Base-by-base conservation (phyloP, 2,888 invertebrate species). In the Rotaria socialis region DNA sequence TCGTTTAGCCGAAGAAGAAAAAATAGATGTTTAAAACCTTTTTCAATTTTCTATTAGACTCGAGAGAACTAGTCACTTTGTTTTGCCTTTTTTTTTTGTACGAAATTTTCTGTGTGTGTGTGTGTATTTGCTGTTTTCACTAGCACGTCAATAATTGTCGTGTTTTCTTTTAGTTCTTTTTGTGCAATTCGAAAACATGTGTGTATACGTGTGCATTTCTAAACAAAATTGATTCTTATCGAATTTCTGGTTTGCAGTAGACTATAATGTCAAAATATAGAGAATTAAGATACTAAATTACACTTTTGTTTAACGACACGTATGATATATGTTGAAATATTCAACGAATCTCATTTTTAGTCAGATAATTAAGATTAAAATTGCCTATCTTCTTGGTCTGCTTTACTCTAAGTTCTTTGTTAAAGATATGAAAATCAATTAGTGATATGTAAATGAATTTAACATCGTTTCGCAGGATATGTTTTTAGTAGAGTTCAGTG, bases 1-100 rank as follows among this genome's bases (percentile, higher is more conserved):
- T 43, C 80, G 80, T 10, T n/a, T 80, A n/a, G 80, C 80, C 5
- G 80, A 80, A 80, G 80, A 80, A 47, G 80, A 80, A 47, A 80
- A 80, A 43, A 80, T 80, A 8, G 80, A 80, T 80, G 80, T 80
- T 47, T 80, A 80, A n/a, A 80, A 22, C 1, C 8, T 43, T 27
- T 16, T 67, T 67, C 5, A 14, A n/a, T 67, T 67, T 41, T 35
- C 1, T 19, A 27, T 2, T 35, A 67, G 35, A 67, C 67, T 56
- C 24, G 56, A 56, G 8, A 56, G 56, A 35, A 67, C 67, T 67
- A 67, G 67, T 67, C 67, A 67, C 6, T 35, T 19, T 35, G 16
- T 22, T 55, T 55, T 52, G 52, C 52, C 16, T 52, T 52, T 52
- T 52, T 52, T 52, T 35, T 67, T 67, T 58, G 14, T 27, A 27